These are phyloP conservation scores for Epizoanthus stellaris DNA, from an alignment of 92 coral and sea anemone genomes.

Conservation along the genomic window DNA sequence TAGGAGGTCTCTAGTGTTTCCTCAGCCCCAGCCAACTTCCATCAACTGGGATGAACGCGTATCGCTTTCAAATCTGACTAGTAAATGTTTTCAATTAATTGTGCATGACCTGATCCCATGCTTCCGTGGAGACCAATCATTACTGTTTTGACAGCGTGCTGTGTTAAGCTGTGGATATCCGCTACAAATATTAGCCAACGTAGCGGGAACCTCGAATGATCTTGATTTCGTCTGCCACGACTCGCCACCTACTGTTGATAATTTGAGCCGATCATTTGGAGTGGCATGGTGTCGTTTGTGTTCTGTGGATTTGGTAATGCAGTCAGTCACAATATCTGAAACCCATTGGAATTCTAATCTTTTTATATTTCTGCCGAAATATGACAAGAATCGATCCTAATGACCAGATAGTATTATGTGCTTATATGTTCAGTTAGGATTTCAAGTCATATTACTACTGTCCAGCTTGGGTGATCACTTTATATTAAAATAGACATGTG, in stretches of 20 bases:
- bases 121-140: constrained; percentile 1
- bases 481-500: too few relatives aligned
- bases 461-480: background rate
- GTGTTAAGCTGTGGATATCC: background rate
- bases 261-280: background rate
- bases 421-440: background rate
- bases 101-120: background rate
- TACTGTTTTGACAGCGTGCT: constrained; percentile 10
- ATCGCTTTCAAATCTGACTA: constrained; percentile 3
- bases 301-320: background rate
- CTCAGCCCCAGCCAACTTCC: background rate
- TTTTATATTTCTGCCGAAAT: background rate
- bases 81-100: background rate
- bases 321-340: background rate
- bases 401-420: constrained; percentile 32
- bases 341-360: background rate
- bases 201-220: background rate
- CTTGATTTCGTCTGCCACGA: too few relatives aligned
- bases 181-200: background rate
- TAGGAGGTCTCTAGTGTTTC: background rate
- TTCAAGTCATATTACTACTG: background rate
- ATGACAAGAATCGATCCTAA: constrained; percentile 37
- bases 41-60: background rate
- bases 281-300: background rate
- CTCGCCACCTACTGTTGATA: too few relatives aligned